A percentile compares a stretch with the other conserved stretches of the same genome.
Evolutionary conservation across 1,140 invertebrate genomes (phyloP).

Genomic region (Heliconius eleuchia): DNA sequence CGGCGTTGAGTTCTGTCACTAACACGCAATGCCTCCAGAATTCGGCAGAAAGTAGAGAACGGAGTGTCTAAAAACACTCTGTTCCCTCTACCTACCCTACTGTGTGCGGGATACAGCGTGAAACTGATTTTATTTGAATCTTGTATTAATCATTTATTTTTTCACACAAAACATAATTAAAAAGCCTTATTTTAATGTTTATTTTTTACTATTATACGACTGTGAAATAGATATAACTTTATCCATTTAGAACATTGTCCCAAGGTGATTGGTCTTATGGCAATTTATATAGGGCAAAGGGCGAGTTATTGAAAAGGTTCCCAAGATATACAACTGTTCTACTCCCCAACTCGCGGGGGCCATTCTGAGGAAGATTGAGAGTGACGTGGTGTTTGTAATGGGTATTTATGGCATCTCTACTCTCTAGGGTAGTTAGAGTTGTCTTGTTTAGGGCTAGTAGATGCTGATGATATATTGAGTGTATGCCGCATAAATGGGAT

Average conservation of each 20-base stretch:
- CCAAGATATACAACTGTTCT: constrained; percentile 55
- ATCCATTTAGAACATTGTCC: background rate
- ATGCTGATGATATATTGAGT: background rate
- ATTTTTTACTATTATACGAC: background rate
- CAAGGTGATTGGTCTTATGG: constrained; percentile 1
- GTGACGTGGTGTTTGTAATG: constrained; percentile 44
- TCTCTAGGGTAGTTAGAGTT: background rate
- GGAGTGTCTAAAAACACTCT: too few species aligned
- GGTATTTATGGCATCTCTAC: constrained; percentile 25
- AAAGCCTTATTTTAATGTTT: too few species aligned
- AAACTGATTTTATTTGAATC: too few species aligned
- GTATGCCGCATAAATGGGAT: too few species aligned
- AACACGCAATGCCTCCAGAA: too few species aligned
- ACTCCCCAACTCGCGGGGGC: constrained; percentile 54
- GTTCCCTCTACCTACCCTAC: too few species aligned
- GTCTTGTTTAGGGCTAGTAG: background rate
- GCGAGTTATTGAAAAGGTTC: constrained; percentile 70
- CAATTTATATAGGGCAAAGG: constrained; percentile 62
- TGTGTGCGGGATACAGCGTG: too few species aligned
- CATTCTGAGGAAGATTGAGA: constrained; percentile 49
- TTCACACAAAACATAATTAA: too few species aligned
- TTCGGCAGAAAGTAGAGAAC: too few species aligned
- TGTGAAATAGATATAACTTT: background rate
- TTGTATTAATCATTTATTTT: too few species aligned
- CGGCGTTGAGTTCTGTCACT: too few species aligned